Base-by-base conservation (phyloP, 2,113 vertebrate genomes). In the Microcebus jonahi region DNA sequence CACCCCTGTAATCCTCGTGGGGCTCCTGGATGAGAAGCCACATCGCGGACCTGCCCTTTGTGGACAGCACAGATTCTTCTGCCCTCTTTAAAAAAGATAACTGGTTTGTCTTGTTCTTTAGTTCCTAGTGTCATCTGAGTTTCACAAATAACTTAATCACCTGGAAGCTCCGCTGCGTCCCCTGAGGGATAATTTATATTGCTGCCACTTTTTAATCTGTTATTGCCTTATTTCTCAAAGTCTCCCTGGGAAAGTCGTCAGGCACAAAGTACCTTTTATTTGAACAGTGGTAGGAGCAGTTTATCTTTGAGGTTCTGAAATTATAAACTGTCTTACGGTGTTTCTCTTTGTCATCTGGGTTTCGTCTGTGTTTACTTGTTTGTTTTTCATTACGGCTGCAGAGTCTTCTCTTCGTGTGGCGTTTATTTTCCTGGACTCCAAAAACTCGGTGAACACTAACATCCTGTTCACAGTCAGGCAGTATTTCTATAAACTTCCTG, bases 191-290 rank as follows among this genome's bases (percentile, higher is more conserved):
- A 63, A 75, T 91, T 93, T 90, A 71, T 92, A 93, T 94, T 81
- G 48, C 53, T 94, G 95, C 31, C 12, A 48, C n/a, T 67, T 94
- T 94, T 82, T 36, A 91, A 86, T 94, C 36, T 94, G 57, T 92
- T 59, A 70, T 15, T 86, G 77, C 80, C 55, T 90, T 92, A 31
- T 61, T 97, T 90, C 90, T 95, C 79, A 55, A 81, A 29, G 50
- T 80, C 70, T 92, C 25, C 0, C 55, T 87, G 71, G 71, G 61
- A 63, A 90, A 90, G 89, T 86, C 86, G n/a, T 93, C 36, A 68
- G 73, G 94, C 42, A 77, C 8, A 61, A 20, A 55, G 53, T 65
- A 39, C 42, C 12, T 65, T 79, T 88, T 95, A 61, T 83, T 90
- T 65, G 71, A 94, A 68, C 65, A 61, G 8, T 3, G 65, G 71